Conservation (phyloP, 2,113 vertebrate genomes). For the Tringa solitaria region DNA sequence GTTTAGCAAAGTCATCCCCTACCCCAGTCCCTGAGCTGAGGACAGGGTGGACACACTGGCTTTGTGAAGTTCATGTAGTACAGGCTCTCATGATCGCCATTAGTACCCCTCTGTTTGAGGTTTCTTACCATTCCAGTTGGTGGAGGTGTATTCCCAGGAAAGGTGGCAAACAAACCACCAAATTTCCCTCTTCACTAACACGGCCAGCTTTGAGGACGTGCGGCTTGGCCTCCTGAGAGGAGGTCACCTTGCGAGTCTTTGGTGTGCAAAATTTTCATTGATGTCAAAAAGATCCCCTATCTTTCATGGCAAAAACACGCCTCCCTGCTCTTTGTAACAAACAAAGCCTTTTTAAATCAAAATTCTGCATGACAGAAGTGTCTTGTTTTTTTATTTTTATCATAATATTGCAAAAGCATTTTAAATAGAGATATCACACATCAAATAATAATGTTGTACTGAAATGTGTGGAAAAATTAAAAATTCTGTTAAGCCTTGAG, state of each 20-base stretch:
- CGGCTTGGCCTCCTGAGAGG: neutral
- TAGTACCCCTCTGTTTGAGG: neutral
- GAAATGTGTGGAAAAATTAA: neutral
- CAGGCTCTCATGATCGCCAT: accelerated
- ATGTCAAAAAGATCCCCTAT: neutral
- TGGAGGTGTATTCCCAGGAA: neutral
- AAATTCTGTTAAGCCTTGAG: neutral
- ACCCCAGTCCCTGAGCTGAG: neutral
- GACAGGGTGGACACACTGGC: too few relatives aligned
- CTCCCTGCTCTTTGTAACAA: neutral
- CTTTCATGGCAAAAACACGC: neutral
- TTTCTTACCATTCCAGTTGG: neutral
- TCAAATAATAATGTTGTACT: neutral
- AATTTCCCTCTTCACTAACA: neutral
- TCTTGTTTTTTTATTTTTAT: neutral
- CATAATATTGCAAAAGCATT: neutral
- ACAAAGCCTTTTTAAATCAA: neutral
- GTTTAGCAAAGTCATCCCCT: neutral
- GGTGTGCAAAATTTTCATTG: neutral
- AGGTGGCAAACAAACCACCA: neutral
- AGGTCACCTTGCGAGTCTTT: neutral
- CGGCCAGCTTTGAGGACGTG: neutral
- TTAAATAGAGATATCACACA: neutral
- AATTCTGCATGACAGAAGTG: neutral
- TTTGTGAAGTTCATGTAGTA: neutral